A percentile compares a stretch with the other conserved stretches of the same genome.
Evolutionary conservation across 2,888 invertebrate species (phyloP).

Genomic region (Cryptops parisi): DNA sequence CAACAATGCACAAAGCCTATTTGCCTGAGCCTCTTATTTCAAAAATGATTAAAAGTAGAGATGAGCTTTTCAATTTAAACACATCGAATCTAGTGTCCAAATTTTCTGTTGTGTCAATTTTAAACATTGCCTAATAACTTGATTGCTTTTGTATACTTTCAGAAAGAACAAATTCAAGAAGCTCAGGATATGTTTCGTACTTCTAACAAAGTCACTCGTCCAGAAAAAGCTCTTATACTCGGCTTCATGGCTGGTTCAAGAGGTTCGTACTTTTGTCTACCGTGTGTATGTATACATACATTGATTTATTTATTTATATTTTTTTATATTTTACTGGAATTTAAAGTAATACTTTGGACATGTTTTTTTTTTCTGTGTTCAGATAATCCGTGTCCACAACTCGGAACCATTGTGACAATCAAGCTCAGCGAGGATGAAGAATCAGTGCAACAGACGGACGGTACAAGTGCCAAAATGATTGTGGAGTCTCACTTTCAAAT

Average conservation of each 20-base stretch:
- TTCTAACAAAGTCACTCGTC: constrained; percentile 87
- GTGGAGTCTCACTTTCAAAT: constrained; percentile 96
- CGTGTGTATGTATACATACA: neutral
- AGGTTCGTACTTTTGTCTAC: constrained; percentile 19
- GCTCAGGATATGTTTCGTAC: constrained; percentile 96
- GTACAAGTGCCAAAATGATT: constrained; percentile 57
- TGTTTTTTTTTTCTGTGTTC: constrained; percentile 23
- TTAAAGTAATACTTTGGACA: neutral
- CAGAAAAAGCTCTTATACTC: constrained; percentile 91
- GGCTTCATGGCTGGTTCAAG: constrained; percentile 98
- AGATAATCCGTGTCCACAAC: constrained; percentile 95
- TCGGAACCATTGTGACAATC: constrained; percentile 91
- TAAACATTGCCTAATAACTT: neutral
- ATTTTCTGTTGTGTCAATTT: neutral
- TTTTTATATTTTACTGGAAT: neutral
- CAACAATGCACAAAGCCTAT: neutral
- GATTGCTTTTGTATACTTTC: constrained; percentile 19
- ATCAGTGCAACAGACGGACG: constrained; percentile 70
- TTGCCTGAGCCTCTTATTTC: no score
- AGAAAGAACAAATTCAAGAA: constrained; percentile 92
- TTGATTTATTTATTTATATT: constrained; percentile 1
- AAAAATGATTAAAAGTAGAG: no score
- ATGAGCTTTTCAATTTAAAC: no score
- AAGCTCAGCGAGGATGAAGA: constrained; percentile 86
- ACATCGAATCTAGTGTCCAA: no score